phyloP scores from a whole-genome alignment of 1,140 invertebrate genomes.

The Cepaea nemoralis region DNA sequence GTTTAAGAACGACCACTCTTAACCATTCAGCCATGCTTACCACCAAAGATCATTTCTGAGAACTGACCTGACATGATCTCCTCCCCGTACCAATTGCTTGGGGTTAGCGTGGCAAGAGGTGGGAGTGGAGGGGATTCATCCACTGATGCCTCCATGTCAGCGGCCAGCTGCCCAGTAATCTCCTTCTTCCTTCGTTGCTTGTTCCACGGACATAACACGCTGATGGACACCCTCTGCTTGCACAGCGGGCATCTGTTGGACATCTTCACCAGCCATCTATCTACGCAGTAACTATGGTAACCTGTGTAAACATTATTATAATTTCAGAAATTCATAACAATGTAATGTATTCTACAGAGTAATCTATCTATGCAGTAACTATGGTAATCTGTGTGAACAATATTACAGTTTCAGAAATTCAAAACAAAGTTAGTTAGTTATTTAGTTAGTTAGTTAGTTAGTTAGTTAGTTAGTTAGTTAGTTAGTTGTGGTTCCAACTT shows the following conservation, averaged over 20 bases:
- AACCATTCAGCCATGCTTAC: too few relatives aligned
- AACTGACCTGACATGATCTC: slow-evolving; percentile 37
- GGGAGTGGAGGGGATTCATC: slow-evolving; percentile 33
- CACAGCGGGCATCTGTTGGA: slow-evolving; percentile 42
- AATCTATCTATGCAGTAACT: too few relatives aligned
- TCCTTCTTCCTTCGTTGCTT: slow-evolving; percentile 34
- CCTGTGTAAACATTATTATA: slow-evolving; percentile 9
- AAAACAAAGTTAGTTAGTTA: too few relatives aligned
- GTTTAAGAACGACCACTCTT: too few relatives aligned
- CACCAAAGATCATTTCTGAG: too few relatives aligned
- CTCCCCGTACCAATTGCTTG: slow-evolving; percentile 30
- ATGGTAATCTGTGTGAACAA: too few relatives aligned
- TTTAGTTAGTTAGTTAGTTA: too few relatives aligned
- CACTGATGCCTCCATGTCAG: slow-evolving; percentile 31
- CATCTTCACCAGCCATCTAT: slow-evolving; percentile 41
- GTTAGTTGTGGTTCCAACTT: too few relatives aligned
- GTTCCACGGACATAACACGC: slow-evolving; percentile 35
- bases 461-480: too few relatives aligned
- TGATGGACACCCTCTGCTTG: slow-evolving; percentile 37
- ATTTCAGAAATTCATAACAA: too few relatives aligned
- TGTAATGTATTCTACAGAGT: too few relatives aligned
- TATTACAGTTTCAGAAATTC: background rate
- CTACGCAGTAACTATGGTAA: slow-evolving; percentile 41
- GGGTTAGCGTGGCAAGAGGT: slow-evolving; percentile 24
- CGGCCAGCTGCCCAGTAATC: background rate